Conservation (phyloP, 2,888 invertebrate genomes). For the Drosophila formosana region DNA sequence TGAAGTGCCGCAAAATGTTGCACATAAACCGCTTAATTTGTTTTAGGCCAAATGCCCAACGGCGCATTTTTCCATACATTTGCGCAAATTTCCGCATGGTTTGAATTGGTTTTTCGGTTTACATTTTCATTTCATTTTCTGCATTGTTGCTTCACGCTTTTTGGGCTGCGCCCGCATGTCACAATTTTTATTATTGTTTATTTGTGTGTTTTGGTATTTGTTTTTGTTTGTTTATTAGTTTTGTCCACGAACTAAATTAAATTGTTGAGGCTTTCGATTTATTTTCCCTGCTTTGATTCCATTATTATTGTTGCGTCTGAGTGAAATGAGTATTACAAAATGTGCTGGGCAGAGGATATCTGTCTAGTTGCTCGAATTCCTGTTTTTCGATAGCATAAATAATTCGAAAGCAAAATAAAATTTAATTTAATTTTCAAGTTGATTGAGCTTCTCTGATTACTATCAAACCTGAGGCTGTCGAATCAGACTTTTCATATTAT, state of each 20-base stretch:
- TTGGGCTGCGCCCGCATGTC: slow-evolving; percentile 14
- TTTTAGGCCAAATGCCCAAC: slow-evolving; percentile 18
- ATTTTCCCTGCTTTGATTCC: slow-evolving; percentile 9
- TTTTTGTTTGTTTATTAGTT: slow-evolving; percentile 34
- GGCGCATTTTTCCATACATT: slow-evolving; percentile 11
- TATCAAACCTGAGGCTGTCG: neutral
- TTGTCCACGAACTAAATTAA: slow-evolving; percentile 53
- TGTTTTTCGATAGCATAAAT: no score
- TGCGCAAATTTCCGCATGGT: slow-evolving; percentile 9
- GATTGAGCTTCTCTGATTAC: slow-evolving; percentile 28
- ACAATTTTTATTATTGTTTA: slow-evolving; percentile 47
- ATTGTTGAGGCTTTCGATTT: slow-evolving; percentile 42
- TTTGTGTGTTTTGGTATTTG: slow-evolving; percentile 14
- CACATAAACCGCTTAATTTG: slow-evolving; percentile 56
- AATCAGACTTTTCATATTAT: neutral
- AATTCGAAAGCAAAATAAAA: slow-evolving; percentile 15
- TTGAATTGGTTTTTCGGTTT: slow-evolving; percentile 13
- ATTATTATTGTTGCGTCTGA: neutral
- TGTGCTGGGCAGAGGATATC: neutral
- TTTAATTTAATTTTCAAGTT: slow-evolving; percentile 42
- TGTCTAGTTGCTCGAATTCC: no score
- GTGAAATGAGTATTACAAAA: neutral
- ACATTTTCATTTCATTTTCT: slow-evolving; percentile 18
- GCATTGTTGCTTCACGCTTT: slow-evolving; percentile 23
- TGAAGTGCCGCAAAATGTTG: slow-evolving; percentile 30